Base-by-base conservation (phyloP, 1,140 invertebrate genomes). In the Heliothis subflexa region DNA sequence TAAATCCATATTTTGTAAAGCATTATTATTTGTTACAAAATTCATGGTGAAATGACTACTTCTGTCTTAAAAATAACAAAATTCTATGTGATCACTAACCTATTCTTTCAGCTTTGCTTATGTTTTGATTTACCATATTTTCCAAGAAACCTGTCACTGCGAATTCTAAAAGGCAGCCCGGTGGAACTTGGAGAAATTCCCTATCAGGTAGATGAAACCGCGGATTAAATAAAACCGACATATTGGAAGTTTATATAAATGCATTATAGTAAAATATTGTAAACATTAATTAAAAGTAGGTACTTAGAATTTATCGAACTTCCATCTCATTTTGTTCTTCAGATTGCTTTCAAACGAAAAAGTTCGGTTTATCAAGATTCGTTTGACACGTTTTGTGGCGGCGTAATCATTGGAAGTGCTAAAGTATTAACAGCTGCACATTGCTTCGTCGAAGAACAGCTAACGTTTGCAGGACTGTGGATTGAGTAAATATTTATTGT, bases 351-450 rank as follows among this genome's bases (percentile, higher is more conserved):
- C 49, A 71, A 71, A 71, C 16, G 13, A 13, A 54, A 18, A 33
- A 3, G 1, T 25, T 1, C 13, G 2, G 2, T 7, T 2, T 33
- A 64, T 64, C 21, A 11, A 33, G n/a, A 28, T 9, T 5, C 16
- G 21, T 68, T 14, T 14, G 14, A 49, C 40, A 68, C 64, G 12
- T 71, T 54, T 11, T 71, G 66, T 54, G 66, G 66, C n/a, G 66
- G 49, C 13, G 50, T 13, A 9, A 52, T 71, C 25, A 54, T 71
- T n/a, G 50, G 66, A 10, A 2, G 10, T 10, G 5, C 21, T 16
- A 71, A 71, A 16, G 10, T 71, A 54, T 21, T 71, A 25, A 16
- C 66, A 2, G 66, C 66, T 33, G 66, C 66, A 18, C 66, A 71
- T 54, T 71, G 66, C 14, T 71, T 71, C 14, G 45, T 68, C 12